A percentile compares a stretch with the other conserved stretches of the same genome.
phyloP scores from a whole-genome alignment of 2,113 vertebrate genomes.

The Podarcis muralis region DNA sequence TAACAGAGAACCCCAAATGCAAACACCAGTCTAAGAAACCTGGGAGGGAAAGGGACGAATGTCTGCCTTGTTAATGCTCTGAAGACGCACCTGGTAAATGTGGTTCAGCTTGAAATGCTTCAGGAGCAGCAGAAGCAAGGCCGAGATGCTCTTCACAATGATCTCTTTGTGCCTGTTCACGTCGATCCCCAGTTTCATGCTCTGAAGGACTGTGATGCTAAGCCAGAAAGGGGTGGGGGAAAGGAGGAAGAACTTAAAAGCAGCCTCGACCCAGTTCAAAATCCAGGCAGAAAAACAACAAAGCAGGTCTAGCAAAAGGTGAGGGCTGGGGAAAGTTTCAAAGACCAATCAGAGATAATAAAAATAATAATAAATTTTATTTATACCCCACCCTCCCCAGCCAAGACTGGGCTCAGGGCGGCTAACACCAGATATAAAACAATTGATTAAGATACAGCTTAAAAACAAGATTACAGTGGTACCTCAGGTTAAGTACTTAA shows the following conservation, averaged over 20 bases:
- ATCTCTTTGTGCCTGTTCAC: slow-evolving; percentile 98
- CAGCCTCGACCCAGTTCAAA: not conserved
- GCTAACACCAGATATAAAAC: no score
- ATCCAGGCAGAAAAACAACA: not conserved
- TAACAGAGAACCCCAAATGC: not conserved
- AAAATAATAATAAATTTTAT: no score
- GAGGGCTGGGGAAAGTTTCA: no score
- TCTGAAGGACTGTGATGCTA: slow-evolving; percentile 95
- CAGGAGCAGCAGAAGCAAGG: slow-evolving; percentile 90
- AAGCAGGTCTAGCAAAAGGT: not conserved
- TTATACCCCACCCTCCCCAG: no score
- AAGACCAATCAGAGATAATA: no score
- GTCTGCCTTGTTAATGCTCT: not conserved
- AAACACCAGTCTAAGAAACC: not conserved
- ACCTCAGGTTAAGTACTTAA: no score
- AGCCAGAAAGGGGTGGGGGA: not conserved
- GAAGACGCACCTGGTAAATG: slow-evolving; percentile 87
- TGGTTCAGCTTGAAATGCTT: slow-evolving; percentile 98
- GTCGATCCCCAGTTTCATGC: slow-evolving; percentile 96
- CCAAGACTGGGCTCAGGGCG: no score
- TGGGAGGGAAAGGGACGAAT: not conserved
- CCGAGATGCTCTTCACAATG: slow-evolving; percentile 94
- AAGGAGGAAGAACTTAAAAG: not conserved
- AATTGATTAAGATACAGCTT: no score
- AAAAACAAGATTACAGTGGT: no score